A percentile compares a stretch with the other conserved stretches of the same genome.
phyloP scores from a whole-genome alignment of 2,113 vertebrate genomes.

The Oreochromis niloticus region DNA sequence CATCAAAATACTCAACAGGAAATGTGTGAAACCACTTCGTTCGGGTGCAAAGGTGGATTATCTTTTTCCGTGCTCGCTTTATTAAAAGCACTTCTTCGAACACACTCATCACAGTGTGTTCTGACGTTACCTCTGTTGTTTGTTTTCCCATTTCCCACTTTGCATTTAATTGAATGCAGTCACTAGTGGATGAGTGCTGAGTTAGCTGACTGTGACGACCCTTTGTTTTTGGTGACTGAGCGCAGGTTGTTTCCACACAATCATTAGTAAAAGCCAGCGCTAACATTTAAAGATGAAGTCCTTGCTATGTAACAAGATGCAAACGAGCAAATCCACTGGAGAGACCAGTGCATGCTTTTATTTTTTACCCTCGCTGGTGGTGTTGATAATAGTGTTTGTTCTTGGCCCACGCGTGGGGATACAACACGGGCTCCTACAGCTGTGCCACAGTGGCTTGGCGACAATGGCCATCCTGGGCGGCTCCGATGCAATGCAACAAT shows the following conservation, averaged over 20 bases:
- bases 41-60: not conserved
- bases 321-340: not conserved
- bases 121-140: not conserved
- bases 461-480: slow-evolving; percentile 42
- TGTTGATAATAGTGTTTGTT: slow-evolving; percentile 44
- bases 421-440: slow-evolving; percentile 7
- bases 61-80: not conserved
- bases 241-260: slow-evolving; percentile 3
- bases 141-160: not conserved
- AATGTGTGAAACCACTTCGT: not conserved
- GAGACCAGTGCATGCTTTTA: not conserved
- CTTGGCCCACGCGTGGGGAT: not conserved
- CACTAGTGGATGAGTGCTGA: not conserved
- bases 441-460: slow-evolving; percentile 1
- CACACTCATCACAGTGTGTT: not conserved
- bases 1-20: not conserved
- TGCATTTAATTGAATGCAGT: not conserved
- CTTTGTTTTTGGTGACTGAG: slow-evolving; percentile 8
- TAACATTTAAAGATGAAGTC: not conserved
- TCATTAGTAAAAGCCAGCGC: slow-evolving; percentile 6
- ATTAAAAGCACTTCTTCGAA: not conserved
- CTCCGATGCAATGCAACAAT: slow-evolving; percentile 19
- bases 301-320: slow-evolving; percentile 17
- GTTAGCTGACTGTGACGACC: slow-evolving; percentile 6
- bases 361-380: not conserved